Percentiles rank a stretch among this genome's conserved stretches.
Evolutionary conservation across 2,888 invertebrate species (phyloP).

Genomic region (Chironomus tentans): DNA sequence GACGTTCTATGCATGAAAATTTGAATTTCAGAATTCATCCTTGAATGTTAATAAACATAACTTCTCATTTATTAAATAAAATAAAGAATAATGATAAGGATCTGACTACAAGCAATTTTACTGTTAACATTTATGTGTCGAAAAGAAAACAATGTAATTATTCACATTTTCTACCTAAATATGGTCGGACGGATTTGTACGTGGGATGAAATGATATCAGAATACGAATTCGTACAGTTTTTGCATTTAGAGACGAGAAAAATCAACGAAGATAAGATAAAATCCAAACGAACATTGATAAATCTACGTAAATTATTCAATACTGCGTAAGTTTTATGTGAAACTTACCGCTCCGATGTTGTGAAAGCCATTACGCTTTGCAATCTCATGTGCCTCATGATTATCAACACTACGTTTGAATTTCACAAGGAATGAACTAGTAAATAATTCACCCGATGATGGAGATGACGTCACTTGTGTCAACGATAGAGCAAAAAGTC

Average conservation of each 20-base stretch:
- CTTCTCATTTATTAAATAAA: too few species aligned
- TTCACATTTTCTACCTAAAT: not conserved
- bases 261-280: not conserved
- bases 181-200: not conserved
- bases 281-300: not conserved
- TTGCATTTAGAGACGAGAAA: too few species aligned
- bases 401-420: constrained; percentile 70
- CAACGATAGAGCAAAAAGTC: constrained; percentile 13
- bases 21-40: too few species aligned
- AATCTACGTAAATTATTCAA: not conserved
- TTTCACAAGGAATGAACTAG: constrained; percentile 90
- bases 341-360: constrained; percentile 86
- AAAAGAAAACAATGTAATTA: not conserved
- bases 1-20: too few species aligned
- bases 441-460: constrained; percentile 61
- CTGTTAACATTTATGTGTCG: too few species aligned
- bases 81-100: too few species aligned
- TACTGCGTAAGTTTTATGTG: too few species aligned
- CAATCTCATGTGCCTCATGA: constrained; percentile 70
- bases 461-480: constrained; percentile 7
- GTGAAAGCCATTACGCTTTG: constrained; percentile 83
- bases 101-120: too few species aligned
- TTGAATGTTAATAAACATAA: too few species aligned
- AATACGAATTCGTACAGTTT: too few species aligned
- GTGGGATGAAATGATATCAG: not conserved